A percentile compares a stretch with the other conserved stretches of the same genome.
These are phyloP conservation scores for Nemotelus pantherinus DNA, from an alignment of 2,888 invertebrate genomes.

Conservation along the genomic window DNA sequence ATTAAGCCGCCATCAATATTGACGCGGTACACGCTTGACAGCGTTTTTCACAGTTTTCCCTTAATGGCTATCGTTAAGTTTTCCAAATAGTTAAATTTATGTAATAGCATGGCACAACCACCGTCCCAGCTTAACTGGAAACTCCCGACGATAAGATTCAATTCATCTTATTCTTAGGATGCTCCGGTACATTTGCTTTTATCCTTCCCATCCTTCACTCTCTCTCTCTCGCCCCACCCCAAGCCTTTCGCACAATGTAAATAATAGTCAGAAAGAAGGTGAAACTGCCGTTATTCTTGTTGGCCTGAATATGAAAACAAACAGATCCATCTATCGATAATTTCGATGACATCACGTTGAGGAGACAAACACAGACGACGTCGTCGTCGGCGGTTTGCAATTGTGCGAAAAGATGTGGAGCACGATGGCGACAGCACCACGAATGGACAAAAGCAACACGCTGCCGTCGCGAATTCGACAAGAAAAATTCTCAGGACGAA, in stretches of 20 bases:
- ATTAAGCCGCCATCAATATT: slow-evolving; percentile 32
- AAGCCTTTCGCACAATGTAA: background rate
- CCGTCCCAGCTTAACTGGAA: background rate
- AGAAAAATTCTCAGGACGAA: slow-evolving; percentile 19
- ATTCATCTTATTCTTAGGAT: slow-evolving; percentile 22
- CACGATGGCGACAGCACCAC: background rate
- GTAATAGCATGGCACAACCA: slow-evolving; percentile 14
- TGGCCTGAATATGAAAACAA: slow-evolving; percentile 39
- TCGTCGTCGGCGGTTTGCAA: background rate
- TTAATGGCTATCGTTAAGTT: slow-evolving; percentile 39
- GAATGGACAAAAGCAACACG: too few species aligned
- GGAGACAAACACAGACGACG: slow-evolving; percentile 7
- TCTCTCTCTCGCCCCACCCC: background rate
- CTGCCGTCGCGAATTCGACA: background rate
- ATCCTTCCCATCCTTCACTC: background rate
- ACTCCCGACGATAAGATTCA: background rate
- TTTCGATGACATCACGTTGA: slow-evolving; percentile 35
- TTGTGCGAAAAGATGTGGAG: background rate
- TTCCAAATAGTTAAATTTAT: slow-evolving; percentile 40
- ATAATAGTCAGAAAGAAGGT: slow-evolving; percentile 15
- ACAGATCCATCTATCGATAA: slow-evolving; percentile 41
- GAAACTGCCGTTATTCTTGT: background rate
- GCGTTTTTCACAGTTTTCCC: slow-evolving; percentile 28
- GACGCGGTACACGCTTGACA: slow-evolving; percentile 9
- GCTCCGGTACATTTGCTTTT: background rate